phyloP scores from a whole-genome alignment of 2,113 vertebrate genomes.

The Nyctibius bracteatus region DNA sequence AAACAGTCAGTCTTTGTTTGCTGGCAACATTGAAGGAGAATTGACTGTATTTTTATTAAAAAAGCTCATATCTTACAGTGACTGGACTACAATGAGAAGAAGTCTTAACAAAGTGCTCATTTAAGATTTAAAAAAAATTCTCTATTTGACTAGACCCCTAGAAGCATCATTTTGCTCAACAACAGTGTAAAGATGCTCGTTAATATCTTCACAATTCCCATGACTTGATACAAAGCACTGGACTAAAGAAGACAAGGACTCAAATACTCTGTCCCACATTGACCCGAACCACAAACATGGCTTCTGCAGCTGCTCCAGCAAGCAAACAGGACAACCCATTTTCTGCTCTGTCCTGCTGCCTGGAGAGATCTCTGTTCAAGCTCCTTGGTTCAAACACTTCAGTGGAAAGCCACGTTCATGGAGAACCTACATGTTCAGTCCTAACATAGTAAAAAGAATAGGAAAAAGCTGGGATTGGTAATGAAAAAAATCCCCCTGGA shows the following conservation, averaged over 20 bases:
- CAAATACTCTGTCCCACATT: background rate
- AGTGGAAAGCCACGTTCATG: background rate
- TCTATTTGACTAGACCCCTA: background rate
- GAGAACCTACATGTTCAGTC: background rate
- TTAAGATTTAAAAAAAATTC: background rate
- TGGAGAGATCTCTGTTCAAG: background rate
- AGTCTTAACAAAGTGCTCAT: background rate
- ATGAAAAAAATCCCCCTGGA: background rate
- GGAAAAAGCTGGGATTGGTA: background rate
- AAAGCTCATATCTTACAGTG: conserved; percentile 12
- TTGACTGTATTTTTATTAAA: conserved; percentile 52
- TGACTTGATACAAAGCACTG: background rate
- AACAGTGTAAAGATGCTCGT: background rate
- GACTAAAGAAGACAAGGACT: background rate
- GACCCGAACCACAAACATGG: fast-evolving
- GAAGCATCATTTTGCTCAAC: background rate
- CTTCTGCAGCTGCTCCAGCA: background rate
- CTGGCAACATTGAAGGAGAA: conserved; percentile 26
- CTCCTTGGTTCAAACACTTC: background rate
- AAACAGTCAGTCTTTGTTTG: conserved; percentile 64
- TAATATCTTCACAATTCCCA: background rate
- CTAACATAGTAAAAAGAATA: background rate
- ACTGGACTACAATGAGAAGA: background rate
- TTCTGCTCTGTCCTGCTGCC: background rate
- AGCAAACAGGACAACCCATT: fast-evolving